These are phyloP conservation scores for Drosophila seguyi DNA, from an alignment of 1,140 invertebrate species.

Conservation along the genomic window DNA sequence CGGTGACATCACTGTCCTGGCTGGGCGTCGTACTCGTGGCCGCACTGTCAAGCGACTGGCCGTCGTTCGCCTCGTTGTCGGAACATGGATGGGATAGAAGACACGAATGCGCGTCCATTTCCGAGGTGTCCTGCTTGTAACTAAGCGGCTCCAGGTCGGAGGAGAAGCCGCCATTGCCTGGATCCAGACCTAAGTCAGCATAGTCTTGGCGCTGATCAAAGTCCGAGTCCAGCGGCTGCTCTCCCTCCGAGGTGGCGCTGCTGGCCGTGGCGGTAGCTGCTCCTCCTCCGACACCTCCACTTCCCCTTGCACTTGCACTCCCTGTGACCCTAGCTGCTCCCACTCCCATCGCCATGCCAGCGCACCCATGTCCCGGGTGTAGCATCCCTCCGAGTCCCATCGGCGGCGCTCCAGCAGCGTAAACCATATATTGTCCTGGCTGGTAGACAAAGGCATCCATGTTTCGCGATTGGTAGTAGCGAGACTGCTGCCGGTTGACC, in stretches of 20 bases:
- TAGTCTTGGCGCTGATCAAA: conserved; percentile 42
- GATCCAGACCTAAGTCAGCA: conserved; percentile 41
- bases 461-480: conserved; percentile 61
- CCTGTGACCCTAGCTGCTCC: not conserved
- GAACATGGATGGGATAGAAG: conserved; percentile 32
- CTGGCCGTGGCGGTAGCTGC: conserved; percentile 21
- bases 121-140: conserved; percentile 28
- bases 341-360: not conserved
- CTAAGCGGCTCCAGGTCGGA: conserved; percentile 43
- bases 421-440: conserved; percentile 37
- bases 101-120: conserved; percentile 8
- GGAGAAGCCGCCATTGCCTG: conserved; percentile 41
- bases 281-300: conserved; percentile 8
- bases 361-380: conserved; percentile 1
- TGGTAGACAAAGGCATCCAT: conserved; percentile 50
- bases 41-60: conserved; percentile 42
- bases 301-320: conserved; percentile 1
- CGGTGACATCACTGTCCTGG: conserved; percentile 38
- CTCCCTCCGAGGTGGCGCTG: conserved; percentile 51
- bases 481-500: conserved; percentile 31
- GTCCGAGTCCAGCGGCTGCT: conserved; percentile 53
- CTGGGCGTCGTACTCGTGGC: conserved; percentile 32
- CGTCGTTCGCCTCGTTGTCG: conserved; percentile 32
- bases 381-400: conserved; percentile 5
- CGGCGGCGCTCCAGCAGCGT: conserved; percentile 8